Conservation (phyloP, 2,888 invertebrate genomes). For the Hyppa rectilinea region DNA sequence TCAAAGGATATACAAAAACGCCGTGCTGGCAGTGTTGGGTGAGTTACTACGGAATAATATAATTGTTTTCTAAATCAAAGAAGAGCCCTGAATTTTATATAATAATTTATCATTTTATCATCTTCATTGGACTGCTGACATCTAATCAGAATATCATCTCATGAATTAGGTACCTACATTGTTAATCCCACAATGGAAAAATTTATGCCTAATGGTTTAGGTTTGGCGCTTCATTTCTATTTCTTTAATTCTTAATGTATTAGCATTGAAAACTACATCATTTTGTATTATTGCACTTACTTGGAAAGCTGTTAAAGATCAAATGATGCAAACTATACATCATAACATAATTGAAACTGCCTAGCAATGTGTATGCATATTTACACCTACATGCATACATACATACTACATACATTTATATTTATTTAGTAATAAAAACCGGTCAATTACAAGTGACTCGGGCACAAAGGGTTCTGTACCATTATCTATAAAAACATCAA, state of each 20-base stretch:
- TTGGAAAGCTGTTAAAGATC: background rate
- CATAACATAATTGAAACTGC: too few species aligned
- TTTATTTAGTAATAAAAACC: too few species aligned
- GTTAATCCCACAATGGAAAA: background rate
- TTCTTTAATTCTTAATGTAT: background rate
- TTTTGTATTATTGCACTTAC: background rate
- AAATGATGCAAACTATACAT: background rate
- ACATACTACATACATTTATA: too few species aligned
- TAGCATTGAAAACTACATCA: background rate
- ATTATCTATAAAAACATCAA: too few species aligned
- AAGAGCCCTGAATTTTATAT: background rate
- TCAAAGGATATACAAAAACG: slow-evolving; percentile 95
- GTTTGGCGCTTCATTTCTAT: background rate
- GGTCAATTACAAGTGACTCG: too few species aligned
- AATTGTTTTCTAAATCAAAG: background rate
- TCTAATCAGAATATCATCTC: background rate
- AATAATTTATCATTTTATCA: background rate
- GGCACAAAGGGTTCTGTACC: too few species aligned
- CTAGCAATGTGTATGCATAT: too few species aligned
- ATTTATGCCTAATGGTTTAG: background rate
- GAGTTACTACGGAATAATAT: slow-evolving; percentile 81
- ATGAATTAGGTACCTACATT: background rate
- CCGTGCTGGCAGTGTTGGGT: slow-evolving; percentile 95
- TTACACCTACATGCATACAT: too few species aligned
- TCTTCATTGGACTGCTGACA: background rate